Evolutionary conservation across 2,888 invertebrate genomes (phyloP), one percentile per base, ranked within the genome.

Genomic region (Orthosia cruda): DNA sequence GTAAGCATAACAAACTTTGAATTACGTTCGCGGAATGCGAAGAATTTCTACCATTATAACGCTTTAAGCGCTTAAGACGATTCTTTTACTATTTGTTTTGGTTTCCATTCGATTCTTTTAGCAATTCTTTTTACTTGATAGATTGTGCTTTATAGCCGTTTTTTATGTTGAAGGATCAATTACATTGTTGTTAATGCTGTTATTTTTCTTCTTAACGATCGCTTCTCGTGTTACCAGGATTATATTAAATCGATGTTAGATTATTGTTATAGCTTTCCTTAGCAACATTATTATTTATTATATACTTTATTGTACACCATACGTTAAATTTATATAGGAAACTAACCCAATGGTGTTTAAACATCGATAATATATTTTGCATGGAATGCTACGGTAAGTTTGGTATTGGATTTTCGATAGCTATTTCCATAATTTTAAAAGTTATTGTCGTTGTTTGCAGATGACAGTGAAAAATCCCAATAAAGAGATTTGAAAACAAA

Each of bases 121-220:
- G 58, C 57, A 23, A 77, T 71, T 83, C 5, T 74, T 67, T 62
- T 64, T 63, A 50, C 50, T 65, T 74, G 49, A 74, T 67, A 59
- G 63, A 77, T 82, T 67, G 57, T 1, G 50, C n/a, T 81, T 82
- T 72, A 85, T 81, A 15, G 69, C 71, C 62, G 71, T 72, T 81
- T 75, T n/a, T 84, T 65, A 74, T 82, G 74, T 55, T 58, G 16
- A 72, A 58, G 85, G 65, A 72, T 70, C 69, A 70, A 74, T 82
- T 74, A 71, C 63, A 59, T 54, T 16, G 40, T 50, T 67, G 32
- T 71, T 85, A 74, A 69, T 69, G 45, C 4, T n/a, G n/a, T n/a
- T n/a, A n/a, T n/a, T n/a, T n/a, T n/a, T n/a, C n/a, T n/a, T n/a
- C n/a, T n/a, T n/a, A n/a, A n/a, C n/a, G n/a, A n/a, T 50, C 20